Evolutionary conservation across 2,888 invertebrate species (phyloP), one percentile per base, ranked within the genome.

Genomic region (Drosophila sordidapex): DNA sequence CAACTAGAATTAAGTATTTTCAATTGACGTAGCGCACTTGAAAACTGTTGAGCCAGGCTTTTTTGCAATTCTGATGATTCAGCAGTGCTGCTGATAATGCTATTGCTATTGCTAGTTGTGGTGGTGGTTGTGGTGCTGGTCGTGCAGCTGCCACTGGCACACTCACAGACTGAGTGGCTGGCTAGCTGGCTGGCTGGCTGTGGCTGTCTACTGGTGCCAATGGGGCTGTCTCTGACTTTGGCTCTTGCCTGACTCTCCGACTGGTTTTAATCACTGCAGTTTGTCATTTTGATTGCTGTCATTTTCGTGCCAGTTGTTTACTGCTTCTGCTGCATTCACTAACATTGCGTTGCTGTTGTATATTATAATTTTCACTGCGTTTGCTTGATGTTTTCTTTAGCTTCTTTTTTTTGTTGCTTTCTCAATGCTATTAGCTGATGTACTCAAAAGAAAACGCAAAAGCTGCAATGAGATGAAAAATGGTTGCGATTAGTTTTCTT

Each of bases 181-280:
- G 53, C 60, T 25, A 21, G 21, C 43, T 66, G 11, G 31, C 25
- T 51, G 10, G 13, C 67, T 13, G n/a, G 40, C 40, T n/a, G 40
- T 11, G 21, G 11, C 43, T 21, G 40, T 21, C 40, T 66, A 59
- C 52, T 66, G 70, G 33, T 64, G 70, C 59, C 70, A 57, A 51
- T 65, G 69, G 53, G 69, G 64, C 67, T 67, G 40, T 52, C 58
- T n/a, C 79, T 74, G 57, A 52, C 46, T 74, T 72, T 73, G 73
- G 83, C 79, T 46, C 46, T 46, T 46, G 46, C 46, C 46, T 15
- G 46, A 15, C 46, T 25, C 46, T 46, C 85, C 68, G 86, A 90
- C 90, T 83, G 87, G 81, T 88, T 85, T 85, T 90, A 85, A 90
- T 85, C 85, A 83, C 90, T 86, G 81, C 75, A 70, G 82, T 76